phyloP scores from a whole-genome alignment of 2,888 invertebrate species.

The Ichneumon xanthorius region DNA sequence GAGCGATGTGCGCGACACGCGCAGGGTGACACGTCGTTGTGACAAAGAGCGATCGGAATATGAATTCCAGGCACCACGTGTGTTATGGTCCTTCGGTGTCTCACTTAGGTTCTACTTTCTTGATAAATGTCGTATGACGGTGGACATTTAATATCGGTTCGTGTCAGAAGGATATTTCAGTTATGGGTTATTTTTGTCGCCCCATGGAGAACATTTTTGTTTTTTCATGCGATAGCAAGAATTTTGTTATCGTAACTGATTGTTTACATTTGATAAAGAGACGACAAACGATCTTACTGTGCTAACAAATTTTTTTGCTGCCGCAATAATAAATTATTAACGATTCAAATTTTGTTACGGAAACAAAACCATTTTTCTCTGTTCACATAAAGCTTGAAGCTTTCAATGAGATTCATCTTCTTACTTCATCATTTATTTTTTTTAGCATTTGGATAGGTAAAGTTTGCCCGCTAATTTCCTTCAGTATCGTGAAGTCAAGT shows the following conservation, averaged over 20 bases:
- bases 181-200: not conserved
- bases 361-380: not conserved
- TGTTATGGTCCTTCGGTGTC: not conserved
- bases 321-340: too few relatives aligned
- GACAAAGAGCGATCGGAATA: constrained; percentile 81
- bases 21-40: constrained; percentile 79
- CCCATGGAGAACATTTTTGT: too few relatives aligned
- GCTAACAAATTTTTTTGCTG: too few relatives aligned
- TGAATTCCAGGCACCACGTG: constrained; percentile 19
- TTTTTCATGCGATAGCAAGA: too few relatives aligned
- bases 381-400: not conserved
- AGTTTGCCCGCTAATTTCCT: too few relatives aligned
- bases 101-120: not conserved
- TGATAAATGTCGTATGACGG: not conserved
- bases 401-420: not conserved
- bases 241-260: too few relatives aligned
- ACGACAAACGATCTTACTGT: too few relatives aligned
- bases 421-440: not conserved
- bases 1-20: constrained; percentile 74
- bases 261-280: too few relatives aligned
- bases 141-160: constrained; percentile 1
- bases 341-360: too few relatives aligned
- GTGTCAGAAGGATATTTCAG: not conserved
- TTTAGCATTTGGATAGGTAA: too few relatives aligned
- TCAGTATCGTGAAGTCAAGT: too few relatives aligned